Conservation (phyloP, 1,140 invertebrate genomes). For the Pygmarrhopalites habei region DNA sequence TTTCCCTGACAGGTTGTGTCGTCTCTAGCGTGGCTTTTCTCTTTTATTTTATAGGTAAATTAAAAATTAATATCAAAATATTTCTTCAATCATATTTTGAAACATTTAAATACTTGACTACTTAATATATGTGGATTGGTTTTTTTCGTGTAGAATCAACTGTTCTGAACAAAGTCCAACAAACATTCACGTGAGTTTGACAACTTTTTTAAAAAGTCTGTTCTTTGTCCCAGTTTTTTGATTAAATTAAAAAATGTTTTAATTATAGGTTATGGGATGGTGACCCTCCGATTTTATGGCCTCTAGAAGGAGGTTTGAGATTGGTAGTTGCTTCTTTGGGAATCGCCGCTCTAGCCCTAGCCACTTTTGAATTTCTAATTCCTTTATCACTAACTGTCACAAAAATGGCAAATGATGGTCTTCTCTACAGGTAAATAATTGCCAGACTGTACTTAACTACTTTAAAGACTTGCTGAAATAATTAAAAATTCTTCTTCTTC, state of each 20-base stretch:
- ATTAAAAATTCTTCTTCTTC: too few species aligned
- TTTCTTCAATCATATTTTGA: too few species aligned
- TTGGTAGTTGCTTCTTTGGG: slow-evolving; percentile 32
- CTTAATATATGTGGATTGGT: too few species aligned
- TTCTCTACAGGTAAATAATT: too few species aligned
- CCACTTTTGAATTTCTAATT: slow-evolving; percentile 37
- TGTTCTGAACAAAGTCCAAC: slow-evolving; percentile 34
- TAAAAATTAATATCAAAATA: too few species aligned
- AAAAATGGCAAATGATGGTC: slow-evolving; percentile 36
- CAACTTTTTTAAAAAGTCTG: background rate
- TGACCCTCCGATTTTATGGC: slow-evolving; percentile 37
- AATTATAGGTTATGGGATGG: slow-evolving; percentile 32
- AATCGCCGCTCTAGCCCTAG: slow-evolving; percentile 33
- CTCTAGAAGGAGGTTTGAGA: slow-evolving; percentile 33
- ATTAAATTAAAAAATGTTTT: too few species aligned
- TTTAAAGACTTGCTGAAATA: too few species aligned
- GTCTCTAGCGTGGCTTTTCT: slow-evolving; percentile 28
- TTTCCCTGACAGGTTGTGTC: slow-evolving; percentile 35
- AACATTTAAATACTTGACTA: too few species aligned
- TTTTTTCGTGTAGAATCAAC: slow-evolving; percentile 17
- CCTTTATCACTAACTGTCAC: slow-evolving; percentile 23
- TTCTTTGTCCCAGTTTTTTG: too few species aligned
- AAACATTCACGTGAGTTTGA: slow-evolving; percentile 25
- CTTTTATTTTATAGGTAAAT: slow-evolving; percentile 24
- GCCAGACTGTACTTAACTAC: too few species aligned